phyloP scores from a whole-genome alignment of 1,140 invertebrate species.

The Phymorhynchus buccinoides region DNA sequence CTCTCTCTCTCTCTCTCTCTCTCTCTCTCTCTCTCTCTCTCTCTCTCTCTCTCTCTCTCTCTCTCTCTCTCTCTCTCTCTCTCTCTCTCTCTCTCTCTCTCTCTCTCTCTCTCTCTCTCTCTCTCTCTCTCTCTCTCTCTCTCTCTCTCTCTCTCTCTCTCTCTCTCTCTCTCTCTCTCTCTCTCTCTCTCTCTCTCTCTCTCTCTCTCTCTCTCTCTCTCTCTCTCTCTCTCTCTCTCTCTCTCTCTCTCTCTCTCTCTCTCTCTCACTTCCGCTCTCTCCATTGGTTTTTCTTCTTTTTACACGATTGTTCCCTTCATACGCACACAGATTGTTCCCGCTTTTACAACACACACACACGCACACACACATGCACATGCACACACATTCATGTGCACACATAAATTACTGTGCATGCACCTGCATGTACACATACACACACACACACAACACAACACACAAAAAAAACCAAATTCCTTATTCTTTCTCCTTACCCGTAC shows the following conservation, averaged over 20 bases:
- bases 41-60: too few relatives aligned
- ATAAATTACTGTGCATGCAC: neutral
- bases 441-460: neutral
- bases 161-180: neutral
- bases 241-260: neutral
- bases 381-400: neutral
- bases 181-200: conserved; percentile 11
- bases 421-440: too few relatives aligned
- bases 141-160: conserved; percentile 22
- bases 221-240: conserved; percentile 20
- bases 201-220: conserved; percentile 25
- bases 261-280: neutral
- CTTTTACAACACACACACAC: too few relatives aligned
- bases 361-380: neutral
- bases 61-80: neutral
- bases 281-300: neutral
- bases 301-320: neutral
- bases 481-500: too few relatives aligned
- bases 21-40: neutral
- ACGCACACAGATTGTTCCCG: too few relatives aligned
- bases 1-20: conserved; percentile 32
- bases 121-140: conserved; percentile 23
- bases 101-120: neutral
- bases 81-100: neutral
- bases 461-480: too few relatives aligned